phyloP scores from a whole-genome alignment of 2,888 invertebrate species.

The Palloptera scutellata region DNA sequence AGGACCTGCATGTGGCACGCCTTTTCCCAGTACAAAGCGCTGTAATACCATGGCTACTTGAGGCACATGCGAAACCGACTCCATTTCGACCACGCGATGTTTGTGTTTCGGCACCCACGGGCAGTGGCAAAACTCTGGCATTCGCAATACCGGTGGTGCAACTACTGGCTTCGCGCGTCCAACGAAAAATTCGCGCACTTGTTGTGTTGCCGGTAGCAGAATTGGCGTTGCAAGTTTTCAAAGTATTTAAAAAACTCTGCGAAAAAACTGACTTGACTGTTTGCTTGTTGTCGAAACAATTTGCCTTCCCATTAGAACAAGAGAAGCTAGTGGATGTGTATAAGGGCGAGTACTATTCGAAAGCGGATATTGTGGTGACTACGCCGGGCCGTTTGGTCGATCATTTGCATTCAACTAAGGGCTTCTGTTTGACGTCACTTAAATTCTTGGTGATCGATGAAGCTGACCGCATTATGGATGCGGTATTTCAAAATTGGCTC shows the following conservation, averaged over 20 bases:
- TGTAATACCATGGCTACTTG: constrained; percentile 79
- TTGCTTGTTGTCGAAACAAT: constrained; percentile 74
- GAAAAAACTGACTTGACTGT: constrained; percentile 75
- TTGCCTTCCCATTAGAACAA: constrained; percentile 74
- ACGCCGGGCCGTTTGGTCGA: constrained; percentile 92
- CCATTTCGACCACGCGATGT: constrained; percentile 83
- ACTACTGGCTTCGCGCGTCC: constrained; percentile 68
- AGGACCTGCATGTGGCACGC: constrained; percentile 74
- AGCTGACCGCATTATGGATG: constrained; percentile 94
- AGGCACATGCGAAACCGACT: constrained; percentile 69
- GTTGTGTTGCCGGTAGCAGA: constrained; percentile 94
- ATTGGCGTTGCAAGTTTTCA: constrained; percentile 86
- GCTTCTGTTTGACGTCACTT: constrained; percentile 76
- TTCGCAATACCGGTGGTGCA: constrained; percentile 93
- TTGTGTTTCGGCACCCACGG: constrained; percentile 97
- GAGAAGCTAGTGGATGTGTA: constrained; percentile 69
- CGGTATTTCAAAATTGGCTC: constrained; percentile 91
- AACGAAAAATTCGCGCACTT: constrained; percentile 79
- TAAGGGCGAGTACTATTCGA: constrained; percentile 59
- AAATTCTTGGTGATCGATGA: constrained; percentile 93
- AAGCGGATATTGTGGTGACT: constrained; percentile 85
- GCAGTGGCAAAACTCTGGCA: constrained; percentile 95
- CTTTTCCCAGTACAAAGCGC: constrained; percentile 87
- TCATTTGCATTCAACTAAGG: constrained; percentile 84
- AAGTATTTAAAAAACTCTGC: constrained; percentile 79